These are phyloP conservation scores for Acanthis flammea DNA, from an alignment of 2,797 vertebrate genomes.

Conservation along the genomic window DNA sequence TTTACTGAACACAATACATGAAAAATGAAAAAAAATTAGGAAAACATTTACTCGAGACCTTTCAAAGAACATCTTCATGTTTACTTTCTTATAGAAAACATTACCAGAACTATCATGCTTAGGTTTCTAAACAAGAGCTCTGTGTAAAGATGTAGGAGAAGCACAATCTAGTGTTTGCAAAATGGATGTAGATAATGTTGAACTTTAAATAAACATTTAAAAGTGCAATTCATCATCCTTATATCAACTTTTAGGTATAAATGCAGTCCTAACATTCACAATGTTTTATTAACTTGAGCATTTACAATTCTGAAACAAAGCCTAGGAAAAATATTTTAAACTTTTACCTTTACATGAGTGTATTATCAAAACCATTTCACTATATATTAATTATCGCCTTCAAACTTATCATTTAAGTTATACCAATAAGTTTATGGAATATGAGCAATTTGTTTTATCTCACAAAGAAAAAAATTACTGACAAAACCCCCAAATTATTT, in stretches of 20 bases:
- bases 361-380: neutral
- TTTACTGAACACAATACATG: neutral
- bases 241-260: neutral
- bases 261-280: neutral
- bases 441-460: slow-evolving; percentile 37
- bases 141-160: neutral
- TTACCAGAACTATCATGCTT: neutral
- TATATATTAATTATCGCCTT: slow-evolving; percentile 37
- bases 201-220: neutral
- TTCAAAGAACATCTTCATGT: neutral
- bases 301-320: neutral
- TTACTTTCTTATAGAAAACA: neutral
- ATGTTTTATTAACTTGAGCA: neutral
- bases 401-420: slow-evolving; percentile 51
- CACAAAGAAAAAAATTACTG: slow-evolving; percentile 41
- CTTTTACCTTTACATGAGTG: slow-evolving; percentile 46
- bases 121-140: neutral
- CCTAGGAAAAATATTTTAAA: slow-evolving; percentile 10
- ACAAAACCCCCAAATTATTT: neutral
- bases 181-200: neutral
- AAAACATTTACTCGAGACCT: neutral
- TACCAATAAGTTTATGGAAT: slow-evolving; percentile 50
- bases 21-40: neutral
- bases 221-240: neutral
- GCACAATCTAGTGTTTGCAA: neutral